Evolutionary conservation across 1,140 invertebrate genomes (phyloP), one percentile per base, ranked within the genome.

Genomic region (Megalopta genalis): DNA sequence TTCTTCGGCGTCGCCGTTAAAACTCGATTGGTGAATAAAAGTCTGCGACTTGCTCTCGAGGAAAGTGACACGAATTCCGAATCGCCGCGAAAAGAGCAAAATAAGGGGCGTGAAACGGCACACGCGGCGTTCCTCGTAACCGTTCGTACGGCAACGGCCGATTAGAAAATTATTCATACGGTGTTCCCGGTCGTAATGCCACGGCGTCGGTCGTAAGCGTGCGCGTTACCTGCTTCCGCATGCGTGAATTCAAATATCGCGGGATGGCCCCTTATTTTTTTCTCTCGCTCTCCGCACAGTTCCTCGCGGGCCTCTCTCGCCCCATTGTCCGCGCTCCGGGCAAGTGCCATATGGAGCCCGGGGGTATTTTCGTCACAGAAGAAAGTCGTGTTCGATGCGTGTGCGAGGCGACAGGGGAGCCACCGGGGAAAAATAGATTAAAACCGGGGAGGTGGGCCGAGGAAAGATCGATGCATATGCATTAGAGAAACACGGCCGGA

Each of bases 111-210:
- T 37, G 9, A 7, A 63, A 63, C 21, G 60, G 27, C 27, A 7
- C 42, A 7, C 60, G 18, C 18, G 27, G 18, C 2, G 2, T 8
- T 16, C 16, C 16, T 21, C n/a, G 37, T 57, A 67, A 75, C 77
- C 63, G 69, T 72, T 66, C 49, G 16, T 5, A 6, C 5, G 49
- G 14, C 81, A 84, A 87, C 84, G 86, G 86, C 72, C 84, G 81
- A 87, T 86, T 86, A 82, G 62, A 87, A 87, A 87, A 52, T 52
- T 87, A 87, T 87, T 87, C 86, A 86, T 81, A 77, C 39, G 49
- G 59, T 64, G 52, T n/a, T 23, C 59, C 42, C n/a, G n/a, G n/a
- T n/a, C n/a, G n/a, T n/a, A n/a, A n/a, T n/a, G n/a, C n/a, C n/a
- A n/a, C 21, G 2, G 37, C 68, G 67, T 81, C 37, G 18, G 39